These are phyloP conservation scores for Ochlodes sylvanus DNA, from an alignment of 2,888 invertebrate genomes.

Conservation along the genomic window DNA sequence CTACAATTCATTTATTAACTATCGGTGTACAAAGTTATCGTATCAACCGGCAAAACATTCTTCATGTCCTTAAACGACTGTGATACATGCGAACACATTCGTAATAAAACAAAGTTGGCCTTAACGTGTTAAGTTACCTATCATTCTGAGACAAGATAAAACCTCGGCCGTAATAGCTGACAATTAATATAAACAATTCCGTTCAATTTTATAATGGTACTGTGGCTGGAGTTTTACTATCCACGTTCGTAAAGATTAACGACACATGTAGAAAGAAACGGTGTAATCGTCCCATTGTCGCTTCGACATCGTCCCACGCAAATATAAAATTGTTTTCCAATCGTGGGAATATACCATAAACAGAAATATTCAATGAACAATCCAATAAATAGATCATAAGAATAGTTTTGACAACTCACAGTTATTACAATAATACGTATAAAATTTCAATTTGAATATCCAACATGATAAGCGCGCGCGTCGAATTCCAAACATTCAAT, in stretches of 20 bases:
- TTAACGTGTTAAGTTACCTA: background rate
- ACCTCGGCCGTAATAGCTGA: background rate
- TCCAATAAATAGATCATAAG: constrained; percentile 47
- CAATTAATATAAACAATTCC: constrained; percentile 25
- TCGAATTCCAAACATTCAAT: constrained; percentile 68
- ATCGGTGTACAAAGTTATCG: too few relatives aligned
- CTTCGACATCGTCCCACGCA: constrained; percentile 43
- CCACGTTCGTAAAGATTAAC: constrained; percentile 38
- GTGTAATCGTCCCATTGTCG: constrained; percentile 44
- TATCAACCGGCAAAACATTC: too few relatives aligned
- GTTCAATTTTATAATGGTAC: constrained; percentile 15
- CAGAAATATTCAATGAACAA: constrained; percentile 38
- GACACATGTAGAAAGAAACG: constrained; percentile 44
- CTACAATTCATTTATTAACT: too few relatives aligned
- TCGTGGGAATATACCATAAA: constrained; percentile 40
- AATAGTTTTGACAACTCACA: constrained; percentile 43
- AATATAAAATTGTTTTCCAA: constrained; percentile 41
- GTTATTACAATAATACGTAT: constrained; percentile 46
- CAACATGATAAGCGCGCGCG: constrained; percentile 61
- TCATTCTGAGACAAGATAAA: background rate
- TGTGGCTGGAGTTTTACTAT: constrained; percentile 21
- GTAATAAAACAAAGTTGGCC: too few relatives aligned
- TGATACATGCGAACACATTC: too few relatives aligned
- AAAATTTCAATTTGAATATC: constrained; percentile 56
- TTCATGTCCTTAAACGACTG: too few relatives aligned